Base-by-base conservation (phyloP, 1,140 invertebrate genomes). In the Ips nitidus region DNA sequence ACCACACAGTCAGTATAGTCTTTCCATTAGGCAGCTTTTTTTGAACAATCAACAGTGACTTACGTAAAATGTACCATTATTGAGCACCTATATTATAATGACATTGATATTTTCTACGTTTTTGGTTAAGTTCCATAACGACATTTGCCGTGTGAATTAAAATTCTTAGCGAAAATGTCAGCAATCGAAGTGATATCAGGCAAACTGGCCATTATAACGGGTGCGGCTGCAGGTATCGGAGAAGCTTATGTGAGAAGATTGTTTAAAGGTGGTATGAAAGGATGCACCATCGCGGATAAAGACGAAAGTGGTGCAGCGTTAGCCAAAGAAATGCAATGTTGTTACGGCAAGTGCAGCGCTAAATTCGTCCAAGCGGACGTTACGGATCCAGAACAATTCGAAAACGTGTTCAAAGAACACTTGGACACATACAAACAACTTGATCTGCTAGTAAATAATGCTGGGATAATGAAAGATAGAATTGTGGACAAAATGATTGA, bases 381-480 rank as follows among this genome's bases (percentile, higher is more conserved):
- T n/a, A 69, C 52, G 4, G 52, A 74, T 38, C 52, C 41, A 38
- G 47, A 62, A 8, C 41, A 42, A 3, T 69, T 73, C 50, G 69
- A 69, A 61, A 65, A 57, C 55, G 59, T 69, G 6, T 72, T 74
- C 41, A 38, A 72, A 53, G 53, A 8, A 3, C 69, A 67, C 53
- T 69, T 64, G 57, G 58, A 73, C 37, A 68, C n/a, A 53, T 73
- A 65, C 45, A 57, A 70, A 2, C 42, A 66, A 41, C 52, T 82
- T 5, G 82, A 86, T 69, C 80, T 86, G 8, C 79, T 85, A 0
- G 75, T 83, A 2, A 83, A 85, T 42, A 82, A 83, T 69, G 83
- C 84, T 62, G 79, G 82, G 39, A 81, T 84, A 65, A 72, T 84
- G 37, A 76, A 81, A 47, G 83, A 84, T 59, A 70, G 75, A 71